phyloP scores from a whole-genome alignment of 2,113 vertebrate genomes.

The Rhinopomastus cyanomelas region DNA sequence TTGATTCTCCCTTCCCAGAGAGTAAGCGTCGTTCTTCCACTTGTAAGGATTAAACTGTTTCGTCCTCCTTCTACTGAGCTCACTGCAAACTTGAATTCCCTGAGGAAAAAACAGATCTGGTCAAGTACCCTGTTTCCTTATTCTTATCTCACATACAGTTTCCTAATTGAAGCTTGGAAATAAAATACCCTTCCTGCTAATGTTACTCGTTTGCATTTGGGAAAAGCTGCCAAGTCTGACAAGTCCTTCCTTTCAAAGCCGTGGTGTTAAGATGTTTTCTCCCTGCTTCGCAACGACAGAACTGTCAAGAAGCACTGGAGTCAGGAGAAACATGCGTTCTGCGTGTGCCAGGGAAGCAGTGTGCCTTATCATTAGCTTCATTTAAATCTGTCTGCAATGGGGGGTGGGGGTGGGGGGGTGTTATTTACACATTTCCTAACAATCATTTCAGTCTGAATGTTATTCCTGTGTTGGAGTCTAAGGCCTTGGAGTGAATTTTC shows the following conservation, averaged over 20 bases:
- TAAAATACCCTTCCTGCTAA: constrained; percentile 55
- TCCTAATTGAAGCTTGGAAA: constrained; percentile 38
- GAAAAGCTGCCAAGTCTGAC: constrained; percentile 37
- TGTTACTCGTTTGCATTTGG: constrained; percentile 54
- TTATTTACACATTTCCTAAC: constrained; percentile 47
- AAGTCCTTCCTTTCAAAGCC: constrained; percentile 19
- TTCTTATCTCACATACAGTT: constrained; percentile 18
- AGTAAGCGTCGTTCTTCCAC: background rate
- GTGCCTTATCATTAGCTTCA: constrained; percentile 23
- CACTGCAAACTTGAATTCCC: background rate
- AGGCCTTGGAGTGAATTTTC: constrained; percentile 5
- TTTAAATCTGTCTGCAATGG: constrained; percentile 30
- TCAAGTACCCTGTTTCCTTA: background rate
- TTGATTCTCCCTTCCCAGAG: background rate
- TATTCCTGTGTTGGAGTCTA: constrained; percentile 1
- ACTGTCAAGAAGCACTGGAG: constrained; percentile 44
- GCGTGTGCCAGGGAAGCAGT: constrained; percentile 4
- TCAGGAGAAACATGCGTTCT: constrained; percentile 14
- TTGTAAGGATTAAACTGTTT: background rate
- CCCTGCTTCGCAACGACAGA: constrained; percentile 10
- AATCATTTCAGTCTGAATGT: background rate
- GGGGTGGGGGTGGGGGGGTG: background rate
- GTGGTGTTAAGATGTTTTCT: background rate
- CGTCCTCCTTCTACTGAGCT: background rate
- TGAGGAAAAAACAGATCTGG: background rate